Evolutionary conservation across 2,797 vertebrate genomes (phyloP).

Genomic region (Myotis myotis): DNA sequence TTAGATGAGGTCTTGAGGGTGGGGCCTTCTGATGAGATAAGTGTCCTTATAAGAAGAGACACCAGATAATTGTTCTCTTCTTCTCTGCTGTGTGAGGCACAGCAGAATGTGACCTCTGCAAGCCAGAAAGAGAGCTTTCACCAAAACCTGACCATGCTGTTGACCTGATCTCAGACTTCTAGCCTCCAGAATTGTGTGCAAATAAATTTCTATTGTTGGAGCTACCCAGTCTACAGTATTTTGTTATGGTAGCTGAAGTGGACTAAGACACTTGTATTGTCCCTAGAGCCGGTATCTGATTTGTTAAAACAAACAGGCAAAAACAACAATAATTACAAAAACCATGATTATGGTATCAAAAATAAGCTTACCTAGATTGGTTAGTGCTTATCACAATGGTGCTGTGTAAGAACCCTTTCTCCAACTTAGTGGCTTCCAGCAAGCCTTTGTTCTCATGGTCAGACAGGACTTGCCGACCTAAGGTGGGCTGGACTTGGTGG

Average conservation of each 20-base stretch:
- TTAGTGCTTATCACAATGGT: background rate
- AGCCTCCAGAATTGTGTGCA: background rate
- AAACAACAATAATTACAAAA: background rate
- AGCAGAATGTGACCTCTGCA: background rate
- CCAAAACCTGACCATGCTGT: background rate
- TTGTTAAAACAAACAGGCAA: background rate
- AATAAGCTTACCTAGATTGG: background rate
- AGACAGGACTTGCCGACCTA: background rate
- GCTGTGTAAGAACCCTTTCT: background rate
- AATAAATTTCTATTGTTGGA: background rate
- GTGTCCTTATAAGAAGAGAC: background rate
- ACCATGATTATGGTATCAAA: background rate
- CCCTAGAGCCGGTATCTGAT: background rate
- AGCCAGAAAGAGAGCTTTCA: background rate
- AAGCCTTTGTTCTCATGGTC: background rate
- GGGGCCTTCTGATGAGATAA: background rate
- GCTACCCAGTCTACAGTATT: background rate
- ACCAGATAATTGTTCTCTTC: background rate
- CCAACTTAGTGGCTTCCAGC: background rate
- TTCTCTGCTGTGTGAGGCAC: background rate
- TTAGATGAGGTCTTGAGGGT: background rate
- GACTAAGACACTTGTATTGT: background rate
- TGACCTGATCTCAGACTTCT: background rate
- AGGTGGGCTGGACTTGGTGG: background rate
- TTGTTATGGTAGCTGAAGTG: background rate